phyloP scores from a whole-genome alignment of 2,113 vertebrate species.

The Aspidoscelis tigris region DNA sequence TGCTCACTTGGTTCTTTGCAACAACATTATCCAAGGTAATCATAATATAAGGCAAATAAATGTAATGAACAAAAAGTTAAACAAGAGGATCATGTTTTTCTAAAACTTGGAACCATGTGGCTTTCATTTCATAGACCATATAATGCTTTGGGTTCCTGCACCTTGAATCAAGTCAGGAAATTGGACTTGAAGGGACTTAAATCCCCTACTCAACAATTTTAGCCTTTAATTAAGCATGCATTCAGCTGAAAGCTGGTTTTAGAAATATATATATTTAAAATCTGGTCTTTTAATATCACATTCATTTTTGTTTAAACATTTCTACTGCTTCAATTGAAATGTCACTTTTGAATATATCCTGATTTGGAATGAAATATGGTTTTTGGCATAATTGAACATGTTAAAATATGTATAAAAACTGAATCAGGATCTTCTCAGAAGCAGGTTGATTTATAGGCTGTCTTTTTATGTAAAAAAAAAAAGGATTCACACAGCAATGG shows the following conservation, averaged over 20 bases:
- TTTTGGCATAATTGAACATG: background rate
- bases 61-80: background rate
- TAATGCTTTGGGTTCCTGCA: background rate
- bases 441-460: background rate
- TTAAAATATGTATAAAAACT: background rate
- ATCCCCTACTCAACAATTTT: background rate
- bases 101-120: slow-evolving; percentile 7
- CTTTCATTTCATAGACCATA: background rate
- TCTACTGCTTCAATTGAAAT: background rate
- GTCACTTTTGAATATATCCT: background rate
- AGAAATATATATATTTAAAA: background rate
- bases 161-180: no score
- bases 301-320: background rate
- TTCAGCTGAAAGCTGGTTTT: background rate
- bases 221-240: no score
- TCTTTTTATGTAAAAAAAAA: no score
- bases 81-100: background rate
- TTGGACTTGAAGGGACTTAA: no score
- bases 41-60: slow-evolving; percentile 18
- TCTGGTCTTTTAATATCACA: background rate
- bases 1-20: slow-evolving; percentile 12
- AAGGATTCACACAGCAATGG: no score
- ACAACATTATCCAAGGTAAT: slow-evolving; percentile 26
- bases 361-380: background rate
- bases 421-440: background rate